Base-by-base conservation (phyloP, 53 echinoderm and acorn worm species). In the Paelopatides confundens region DNA sequence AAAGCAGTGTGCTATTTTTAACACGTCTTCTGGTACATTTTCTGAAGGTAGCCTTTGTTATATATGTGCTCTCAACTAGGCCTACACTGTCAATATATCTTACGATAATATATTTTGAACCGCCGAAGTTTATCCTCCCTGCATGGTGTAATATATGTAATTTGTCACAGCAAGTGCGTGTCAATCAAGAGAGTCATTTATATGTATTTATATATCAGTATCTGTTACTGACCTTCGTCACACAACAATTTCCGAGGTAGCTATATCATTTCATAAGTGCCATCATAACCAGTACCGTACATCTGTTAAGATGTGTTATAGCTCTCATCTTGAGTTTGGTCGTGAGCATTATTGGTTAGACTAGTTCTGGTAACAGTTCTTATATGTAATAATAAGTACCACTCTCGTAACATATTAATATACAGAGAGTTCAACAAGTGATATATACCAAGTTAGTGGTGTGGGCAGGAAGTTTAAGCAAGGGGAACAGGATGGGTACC, bases 131-230 rank as follows among this genome's bases (percentile, higher is more conserved):
- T 71, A 71, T 71, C 40, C 7, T 40, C 71, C 37, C 71, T 40
- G 46, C 27, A 43, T 38, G 71, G 71, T 38, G 71, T 38, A 71
- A 71, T 38, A 27, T 4, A 21, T 38, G 24, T 71, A 71, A 71
- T 71, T 71, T 71, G 71, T 71, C 71, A 23, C 43, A 71, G 43
- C 71, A 71, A 71, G 71, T 71, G 21, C 71, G 43, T 43, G 71
- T 71, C 71, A 71, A 71, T 71, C 71, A 71, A 2, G 38, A 34
- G 2, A n/a, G 43, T 67, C 17, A n/a, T n/a, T n/a, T 32, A 68
- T 34, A 68, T 21, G 24, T 21, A 18, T 23, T 58, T 21, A 6
- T 21, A 38, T 71, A 71, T 38, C 10, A 38, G 35, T 40, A 38
- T 71, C 38, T 71, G 38, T 24, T 71, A 38, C 21, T 43, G 71